Base-by-base conservation (phyloP, 2,888 invertebrate species). In the Clitarchus hookeri region DNA sequence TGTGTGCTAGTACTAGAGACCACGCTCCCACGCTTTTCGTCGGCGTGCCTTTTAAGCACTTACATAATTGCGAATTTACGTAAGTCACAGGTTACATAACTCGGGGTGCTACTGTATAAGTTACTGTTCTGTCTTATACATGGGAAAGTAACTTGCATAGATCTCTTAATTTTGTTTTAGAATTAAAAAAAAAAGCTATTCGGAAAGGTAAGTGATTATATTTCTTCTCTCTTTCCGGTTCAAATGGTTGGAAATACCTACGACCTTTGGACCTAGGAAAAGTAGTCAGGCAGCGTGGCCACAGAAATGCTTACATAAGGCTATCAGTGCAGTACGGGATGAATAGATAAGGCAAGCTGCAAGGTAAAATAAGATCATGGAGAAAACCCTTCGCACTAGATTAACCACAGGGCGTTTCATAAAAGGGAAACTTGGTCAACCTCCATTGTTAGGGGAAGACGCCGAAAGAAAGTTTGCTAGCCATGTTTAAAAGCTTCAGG, bases 401-500 rank as follows among this genome's bases (percentile, higher is more conserved):
- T 65, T 65, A 23, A 23, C 65, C n/a, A 65, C 65, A 65, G 19
- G 65, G n/a, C 19, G 65, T 12, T 65, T 65, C n/a, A n/a, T 65
- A n/a, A 65, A 65, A n/a, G n/a, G n/a, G n/a, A n/a, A 65, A 65
- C 65, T 19, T 65, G 65, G 65, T 23, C 23, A 65, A 23, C 65
- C 65, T 65, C n/a, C 65, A 65, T 65, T 65, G 65, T n/a, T 65
- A 65, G 65, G 65, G 8, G 8, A 65, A 65, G 65, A 65, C n/a
- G 8, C 6, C 16, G 65, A 65, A 65, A n/a, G 19, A 2, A n/a
- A 65, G 65, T 23, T 65, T 65, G 65, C 65, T 65, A 65, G 65
- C 65, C 65, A 65, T 65, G 65, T 65, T n/a, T 11, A 65, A 65
- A 65, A 65, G 65, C 65, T 65, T 65, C 65, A 65, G 65, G 65